These are phyloP conservation scores for Turritopsis rubra DNA, from an alignment of 30 jellyfish, hydroid and myxozoan genomes.

Conservation along the genomic window DNA sequence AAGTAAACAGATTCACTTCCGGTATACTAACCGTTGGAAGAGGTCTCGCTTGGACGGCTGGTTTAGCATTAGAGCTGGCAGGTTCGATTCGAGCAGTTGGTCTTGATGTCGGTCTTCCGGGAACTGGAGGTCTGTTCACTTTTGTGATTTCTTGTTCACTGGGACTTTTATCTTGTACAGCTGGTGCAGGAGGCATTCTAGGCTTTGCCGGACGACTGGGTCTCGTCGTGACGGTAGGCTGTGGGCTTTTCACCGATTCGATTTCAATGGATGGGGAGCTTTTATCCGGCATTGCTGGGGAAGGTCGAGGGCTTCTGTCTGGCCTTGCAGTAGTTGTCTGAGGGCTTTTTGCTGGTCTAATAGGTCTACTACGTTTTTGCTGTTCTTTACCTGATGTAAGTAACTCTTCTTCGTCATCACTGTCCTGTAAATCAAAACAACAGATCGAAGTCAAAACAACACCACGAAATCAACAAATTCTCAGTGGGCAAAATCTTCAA, in stretches of 20 bases:
- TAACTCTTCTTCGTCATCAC: slow-evolving; percentile 20
- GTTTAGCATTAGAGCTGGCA: slow-evolving; percentile 5
- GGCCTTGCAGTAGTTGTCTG: neutral
- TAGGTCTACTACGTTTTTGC: neutral
- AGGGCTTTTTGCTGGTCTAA: neutral
- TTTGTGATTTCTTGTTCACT: neutral
- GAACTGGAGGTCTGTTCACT: slow-evolving; percentile 50
- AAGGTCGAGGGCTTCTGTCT: neutral
- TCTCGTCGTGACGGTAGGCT: slow-evolving; percentile 10
- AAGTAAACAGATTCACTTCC: neutral
- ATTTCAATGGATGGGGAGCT: neutral
- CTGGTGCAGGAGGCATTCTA: neutral
- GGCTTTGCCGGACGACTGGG: slow-evolving; percentile 6
- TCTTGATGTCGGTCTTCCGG: slow-evolving; percentile 45
- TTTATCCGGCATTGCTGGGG: slow-evolving; percentile 2
- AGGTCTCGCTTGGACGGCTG: slow-evolving; percentile 19
- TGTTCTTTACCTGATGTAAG: neutral
- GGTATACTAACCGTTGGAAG: neutral
- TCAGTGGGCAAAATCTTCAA: neutral
- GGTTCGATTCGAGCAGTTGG: slow-evolving; percentile 44
- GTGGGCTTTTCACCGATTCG: neutral
- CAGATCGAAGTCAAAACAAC: neutral
- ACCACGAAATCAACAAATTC: neutral
- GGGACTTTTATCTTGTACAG: neutral
- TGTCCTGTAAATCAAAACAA: slow-evolving; percentile 5